Base-by-base conservation (phyloP, 2,113 vertebrate genomes). In the Chaetodon trifascialis region DNA sequence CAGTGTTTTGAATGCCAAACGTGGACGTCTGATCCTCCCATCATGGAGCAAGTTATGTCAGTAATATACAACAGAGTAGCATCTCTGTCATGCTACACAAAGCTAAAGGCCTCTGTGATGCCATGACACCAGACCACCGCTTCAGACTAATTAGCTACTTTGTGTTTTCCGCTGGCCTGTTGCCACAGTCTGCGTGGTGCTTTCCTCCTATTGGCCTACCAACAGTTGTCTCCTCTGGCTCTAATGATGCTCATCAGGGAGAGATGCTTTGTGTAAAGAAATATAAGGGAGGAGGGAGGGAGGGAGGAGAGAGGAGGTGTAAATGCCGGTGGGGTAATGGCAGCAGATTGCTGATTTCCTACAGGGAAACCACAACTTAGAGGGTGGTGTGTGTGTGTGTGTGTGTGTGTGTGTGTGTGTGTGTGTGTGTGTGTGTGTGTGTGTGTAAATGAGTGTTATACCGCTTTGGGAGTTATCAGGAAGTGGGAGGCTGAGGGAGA, bases 341-440 rank as follows among this genome's bases (percentile, higher is more conserved):
- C 49, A 67, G 66, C 42, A 87, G 82, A 89, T 89, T 88, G 86
- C 78, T 87, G 68, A 89, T 91, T 92, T 91, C 80, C 87, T 86
- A 49, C 49, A 47, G 56, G 79, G 63, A 90, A 91, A 91, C 81
- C 83, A 60, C 91, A 86, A 69, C 62, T 76, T 68, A 79, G 71
- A 63, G 30, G 17, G 58, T 51, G 58, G 54, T 19, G 3, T 63
- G 51, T 52, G 42, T 79, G 78, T 3, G 3, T 30, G 30, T 54
- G 44, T 36, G 68, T 38, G 42, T 56, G 23, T 52, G 3, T 30
- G 30, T 54, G 44, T 36, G 68, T 38, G 42, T 56, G 23, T 52
- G 42, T 79, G 78, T 3, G 54, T 19, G 3, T 63, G 51, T 52
- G 42, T 79, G 78, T 3, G 3, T 30, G 30, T 54, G 44, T 36